Percentiles rank a stretch among this genome's conserved stretches.
phyloP scores from a whole-genome alignment of 1,140 invertebrate genomes.

The Meteorus sp. region DNA sequence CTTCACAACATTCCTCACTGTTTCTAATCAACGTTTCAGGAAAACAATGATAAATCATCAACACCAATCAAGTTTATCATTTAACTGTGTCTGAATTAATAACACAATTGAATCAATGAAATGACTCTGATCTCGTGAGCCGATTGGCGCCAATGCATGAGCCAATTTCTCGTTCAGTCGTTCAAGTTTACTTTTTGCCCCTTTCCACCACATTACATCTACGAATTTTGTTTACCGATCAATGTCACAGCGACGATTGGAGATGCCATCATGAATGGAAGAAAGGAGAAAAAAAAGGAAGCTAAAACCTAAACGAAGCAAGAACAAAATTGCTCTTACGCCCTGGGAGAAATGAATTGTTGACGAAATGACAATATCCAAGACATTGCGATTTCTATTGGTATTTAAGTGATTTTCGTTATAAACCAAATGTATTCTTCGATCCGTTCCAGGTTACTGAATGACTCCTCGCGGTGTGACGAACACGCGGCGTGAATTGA shows the following conservation, averaged over 20 bases:
- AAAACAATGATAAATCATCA: no score
- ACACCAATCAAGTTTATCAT: conserved; percentile 10
- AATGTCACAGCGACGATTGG: background rate
- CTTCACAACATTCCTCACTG: no score
- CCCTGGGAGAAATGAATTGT: background rate
- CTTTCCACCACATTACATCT: conserved; percentile 14
- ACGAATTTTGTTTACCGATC: background rate
- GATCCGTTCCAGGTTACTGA: conserved; percentile 20
- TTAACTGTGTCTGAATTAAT: background rate
- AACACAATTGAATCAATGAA: no score
- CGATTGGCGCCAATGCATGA: background rate
- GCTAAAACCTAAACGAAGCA: no score
- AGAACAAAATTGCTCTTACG: background rate
- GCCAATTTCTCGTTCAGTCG: background rate
- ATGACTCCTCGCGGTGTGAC: conserved; percentile 35
- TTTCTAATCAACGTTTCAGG: no score
- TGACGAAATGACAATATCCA: background rate
- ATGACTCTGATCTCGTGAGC: background rate
- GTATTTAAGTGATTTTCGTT: no score
- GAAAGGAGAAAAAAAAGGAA: no score
- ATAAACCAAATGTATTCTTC: conserved; percentile 1
- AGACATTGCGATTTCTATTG: background rate
- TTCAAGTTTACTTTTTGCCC: background rate
- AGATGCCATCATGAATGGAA: background rate
- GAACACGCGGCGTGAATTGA: conserved; percentile 48